A percentile compares a stretch with the other conserved stretches of the same genome.
phyloP scores from a whole-genome alignment of 2,113 vertebrate species.

The Takifugu flavidus region DNA sequence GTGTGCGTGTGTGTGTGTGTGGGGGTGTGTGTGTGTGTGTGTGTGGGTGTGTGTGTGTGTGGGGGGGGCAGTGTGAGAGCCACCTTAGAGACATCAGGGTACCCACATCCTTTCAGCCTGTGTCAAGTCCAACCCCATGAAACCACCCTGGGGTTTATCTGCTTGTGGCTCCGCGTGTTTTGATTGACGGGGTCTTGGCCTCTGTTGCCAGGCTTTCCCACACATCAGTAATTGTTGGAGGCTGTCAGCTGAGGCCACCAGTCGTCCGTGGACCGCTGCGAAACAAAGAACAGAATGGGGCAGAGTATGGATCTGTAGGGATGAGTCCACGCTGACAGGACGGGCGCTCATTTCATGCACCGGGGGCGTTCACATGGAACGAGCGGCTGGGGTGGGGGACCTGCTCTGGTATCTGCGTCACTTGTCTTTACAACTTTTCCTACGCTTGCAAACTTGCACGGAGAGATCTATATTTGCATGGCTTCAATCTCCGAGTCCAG shows the following conservation, averaged over 20 bases:
- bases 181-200: slow-evolving; percentile 70
- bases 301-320: slow-evolving; percentile 59
- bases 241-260: slow-evolving; percentile 68
- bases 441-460: not conserved
- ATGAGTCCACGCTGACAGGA: slow-evolving; percentile 48
- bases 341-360: slow-evolving; percentile 43
- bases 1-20: slow-evolving; percentile 20
- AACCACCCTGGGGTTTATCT: slow-evolving; percentile 23
- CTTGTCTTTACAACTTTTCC: slow-evolving; percentile 19
- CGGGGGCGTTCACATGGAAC: slow-evolving; percentile 8
- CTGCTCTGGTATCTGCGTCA: slow-evolving; percentile 11
- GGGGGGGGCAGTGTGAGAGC: too few relatives aligned
- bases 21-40: slow-evolving; percentile 19
- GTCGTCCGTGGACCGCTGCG: slow-evolving; percentile 55
- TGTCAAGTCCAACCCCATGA: slow-evolving; percentile 38
- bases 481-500: not conserved
- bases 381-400: not conserved
- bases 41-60: slow-evolving; percentile 11
- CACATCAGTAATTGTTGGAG: slow-evolving; percentile 61
- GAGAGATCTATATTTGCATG: too few relatives aligned
- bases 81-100: not conserved
- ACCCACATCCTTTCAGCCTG: slow-evolving; percentile 12
- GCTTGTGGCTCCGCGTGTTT: slow-evolving; percentile 27
- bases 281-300: slow-evolving; percentile 64
- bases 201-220: slow-evolving; percentile 65